Base-by-base conservation (phyloP, 2,797 vertebrate genomes). In the Sebastes jordani region DNA sequence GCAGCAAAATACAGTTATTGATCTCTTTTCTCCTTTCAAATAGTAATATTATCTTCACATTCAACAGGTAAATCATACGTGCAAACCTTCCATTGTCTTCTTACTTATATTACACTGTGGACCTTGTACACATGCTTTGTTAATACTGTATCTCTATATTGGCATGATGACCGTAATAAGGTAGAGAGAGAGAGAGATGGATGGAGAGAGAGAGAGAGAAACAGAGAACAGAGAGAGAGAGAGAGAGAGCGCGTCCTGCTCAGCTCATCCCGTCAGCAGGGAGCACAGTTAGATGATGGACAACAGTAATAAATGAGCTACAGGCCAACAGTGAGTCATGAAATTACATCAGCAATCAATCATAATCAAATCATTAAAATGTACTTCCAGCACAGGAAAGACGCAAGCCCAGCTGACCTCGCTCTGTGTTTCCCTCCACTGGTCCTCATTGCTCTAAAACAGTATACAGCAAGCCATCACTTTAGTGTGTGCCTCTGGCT, bases 281-380 rank as follows among this genome's bases (percentile, higher is more conserved):
- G 62, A 82, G 73, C 77, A 60, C 68, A 83, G 66, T 74, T 69
- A 66, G 65, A 90, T 93, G 89, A 92, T 89, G 87, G 86, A 83
- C 82, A 89, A 79, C 78, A 56, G 83, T 90, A 92, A 92, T 93
- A 91, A 92, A 94, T 93, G 89, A 93, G 93, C 88, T 91, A 75
- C 81, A 88, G 90, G 83, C 92, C 92, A 90, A 89, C 76, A 82
- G 85, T 87, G 91, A 91, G 87, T 93, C 92, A 91, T 88, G 77
- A 89, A 94, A 93, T 95, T 91, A 92, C 81, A 93, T 93, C 90
- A 92, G 84, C 85, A 80, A 91, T 93, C 89, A 89, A 91, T 92
- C 88, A 88, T 92, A 93, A 91, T 94, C 89, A 88, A 91, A 93
- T 93, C 86, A 91, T 87, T 84, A 78, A 89, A 90, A 89, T 88